Evolutionary conservation across 2,113 vertebrate species (phyloP).

Genomic region (Archocentrus centrarchus): DNA sequence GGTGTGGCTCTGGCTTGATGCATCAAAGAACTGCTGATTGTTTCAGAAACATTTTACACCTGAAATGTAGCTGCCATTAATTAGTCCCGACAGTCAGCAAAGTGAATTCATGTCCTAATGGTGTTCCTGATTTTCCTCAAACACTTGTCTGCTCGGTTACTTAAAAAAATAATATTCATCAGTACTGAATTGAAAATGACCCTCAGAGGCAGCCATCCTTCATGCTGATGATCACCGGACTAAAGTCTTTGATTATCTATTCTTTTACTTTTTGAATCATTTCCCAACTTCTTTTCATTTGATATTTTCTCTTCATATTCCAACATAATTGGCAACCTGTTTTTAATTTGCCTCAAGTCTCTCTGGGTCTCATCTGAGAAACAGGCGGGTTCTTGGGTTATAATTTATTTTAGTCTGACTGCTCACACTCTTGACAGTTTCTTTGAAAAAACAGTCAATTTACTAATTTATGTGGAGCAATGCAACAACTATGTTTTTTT

Average conservation of each 20-base stretch:
- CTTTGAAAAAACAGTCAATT: slow-evolving; percentile 36
- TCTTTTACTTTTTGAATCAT: slow-evolving; percentile 14
- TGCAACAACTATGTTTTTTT: neutral
- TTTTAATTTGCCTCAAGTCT: slow-evolving; percentile 46
- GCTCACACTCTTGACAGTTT: slow-evolving; percentile 17
- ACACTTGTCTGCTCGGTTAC: neutral
- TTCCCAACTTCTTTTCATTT: neutral
- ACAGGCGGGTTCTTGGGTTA: slow-evolving; percentile 30
- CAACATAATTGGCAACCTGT: slow-evolving; percentile 41
- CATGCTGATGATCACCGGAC: neutral
- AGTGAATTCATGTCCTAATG: slow-evolving; percentile 39
- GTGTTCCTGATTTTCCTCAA: slow-evolving; percentile 26
- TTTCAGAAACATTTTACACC: slow-evolving; percentile 36
- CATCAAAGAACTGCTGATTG: slow-evolving; percentile 35
- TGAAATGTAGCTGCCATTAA: slow-evolving; percentile 26
- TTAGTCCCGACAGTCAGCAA: slow-evolving; percentile 39
- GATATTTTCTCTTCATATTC: slow-evolving; percentile 35
- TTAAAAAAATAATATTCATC: slow-evolving; percentile 10
- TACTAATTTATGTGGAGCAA: neutral
- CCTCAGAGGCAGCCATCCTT: neutral
- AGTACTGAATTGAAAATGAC: slow-evolving; percentile 9
- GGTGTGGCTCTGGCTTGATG: slow-evolving; percentile 11
- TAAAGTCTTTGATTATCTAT: slow-evolving; percentile 31
- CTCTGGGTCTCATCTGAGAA: slow-evolving; percentile 4
- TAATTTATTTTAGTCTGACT: slow-evolving; percentile 30